Base-by-base conservation (phyloP, 2,888 invertebrate genomes). In the Microplitis manilae region DNA sequence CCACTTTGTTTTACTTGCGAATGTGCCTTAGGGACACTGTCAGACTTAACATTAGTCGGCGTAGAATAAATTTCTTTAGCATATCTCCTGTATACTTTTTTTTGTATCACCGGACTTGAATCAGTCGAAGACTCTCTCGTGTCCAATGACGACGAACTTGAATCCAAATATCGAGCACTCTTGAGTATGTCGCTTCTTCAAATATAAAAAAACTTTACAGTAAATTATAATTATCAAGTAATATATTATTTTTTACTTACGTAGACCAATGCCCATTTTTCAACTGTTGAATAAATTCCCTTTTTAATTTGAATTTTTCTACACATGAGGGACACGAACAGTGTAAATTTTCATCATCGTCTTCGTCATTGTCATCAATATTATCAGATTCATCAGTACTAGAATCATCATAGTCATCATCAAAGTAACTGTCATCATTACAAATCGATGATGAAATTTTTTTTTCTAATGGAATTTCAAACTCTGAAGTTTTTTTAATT, bases 181-280 rank as follows among this genome's bases (percentile, higher is more conserved):
- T 20, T 79, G 77, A 6, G 77, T 73, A n/a, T 67, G 50, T 79
- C 13, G 75, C 78, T 65, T 72, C 73, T 60, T 62, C 68, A 73
- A 76, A 77, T 40, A 60, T 1, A 67, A 5, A 67, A 8, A 38
- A n/a, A 15, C 8, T 8, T 6, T 13, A 0, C 30, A 30, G 30
- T 30, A 30, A 30, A 30, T 30, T 30, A 30, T 67, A 13, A 67
- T 39, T 67, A 17, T 64, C 15, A 20, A 30, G 15, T 50, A 50
- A 50, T 13, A 50, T 50, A 13, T 4, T 50, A 50, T 13, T 7
- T 38, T 65, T 65, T 38, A 68, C 68, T 68, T n/a, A 68, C 68
- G 39, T 40, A 15, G 39, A 4, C 6, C 15, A 68, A 17, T 5
- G n/a, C n/a, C 15, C 6, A 40, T 40, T 2, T 13, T 13, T n/a